Evolutionary conservation across 2,888 invertebrate species (phyloP), one percentile per base, ranked within the genome.

Genomic region (Coecobrya sp.): DNA sequence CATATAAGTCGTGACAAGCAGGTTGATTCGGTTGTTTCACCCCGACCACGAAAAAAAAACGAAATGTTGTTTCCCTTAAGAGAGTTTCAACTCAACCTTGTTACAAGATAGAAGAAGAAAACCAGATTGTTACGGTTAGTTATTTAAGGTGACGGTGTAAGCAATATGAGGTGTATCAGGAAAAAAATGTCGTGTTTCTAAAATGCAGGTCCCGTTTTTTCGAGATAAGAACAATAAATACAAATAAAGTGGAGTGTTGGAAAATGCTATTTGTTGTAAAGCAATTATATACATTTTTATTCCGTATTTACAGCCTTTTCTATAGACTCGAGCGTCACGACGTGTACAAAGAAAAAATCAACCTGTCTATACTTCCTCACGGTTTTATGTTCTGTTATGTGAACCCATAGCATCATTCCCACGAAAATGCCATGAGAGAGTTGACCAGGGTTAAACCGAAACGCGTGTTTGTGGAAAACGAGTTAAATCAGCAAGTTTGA

Each of bases 1-100:
- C 73, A 62, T 7, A 36, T 49, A 90, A 85, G 85, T 86, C 91
- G 91, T 91, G 91, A 91, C 91, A 91, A 87, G 91, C 90, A 89
- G 89, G 73, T 85, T 90, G 85, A 90, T 90, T 90, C 85, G 36
- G 73, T 30, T 81, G 79, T 79, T 68, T 13, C 25, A 82, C 55
- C 11, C 59, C 52, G 42, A 49, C 45, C 49, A 70, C 52, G 30
- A 86, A n/a, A 68, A 59, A 86, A n/a, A 68, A 59, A 73, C 16
- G 42, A 22, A 45, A 76, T 22, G 49, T 49, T 76, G 22, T 70
- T 76, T 70, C 70, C 70, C 70, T 27, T 13, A 65, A 65, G 65
- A 73, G 73, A 73, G 45, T 42, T 49, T 22, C 19, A n/a, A 45
- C 19, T 10, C 22, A 76, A 70, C 10, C 70, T 70, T 70, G 70